These are phyloP conservation scores for Babyrousa celebensis DNA, from an alignment of 2,797 vertebrate genomes.

Conservation along the genomic window DNA sequence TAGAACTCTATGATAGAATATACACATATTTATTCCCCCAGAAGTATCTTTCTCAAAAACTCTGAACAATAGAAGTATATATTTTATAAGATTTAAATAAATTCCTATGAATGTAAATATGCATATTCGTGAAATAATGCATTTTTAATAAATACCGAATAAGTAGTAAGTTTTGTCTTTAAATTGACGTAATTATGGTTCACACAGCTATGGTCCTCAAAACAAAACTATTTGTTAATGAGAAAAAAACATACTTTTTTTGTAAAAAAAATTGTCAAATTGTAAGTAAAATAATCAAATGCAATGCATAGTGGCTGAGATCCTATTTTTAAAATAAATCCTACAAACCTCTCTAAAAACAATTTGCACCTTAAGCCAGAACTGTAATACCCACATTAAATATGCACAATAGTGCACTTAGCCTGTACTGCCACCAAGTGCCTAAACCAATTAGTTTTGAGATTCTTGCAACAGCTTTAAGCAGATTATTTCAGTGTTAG, in stretches of 20 bases:
- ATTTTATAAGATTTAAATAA: slow-evolving; percentile 17
- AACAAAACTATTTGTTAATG: slow-evolving; percentile 48
- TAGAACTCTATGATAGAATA: not conserved
- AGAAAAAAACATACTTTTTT: not conserved
- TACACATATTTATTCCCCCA: not conserved
- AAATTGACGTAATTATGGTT: slow-evolving; percentile 19
- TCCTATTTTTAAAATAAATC: slow-evolving; percentile 51
- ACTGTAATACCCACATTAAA: not conserved
- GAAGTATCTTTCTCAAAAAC: slow-evolving; percentile 17
- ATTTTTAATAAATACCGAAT: slow-evolving; percentile 65
- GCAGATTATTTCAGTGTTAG: not conserved
- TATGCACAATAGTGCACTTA: not conserved
- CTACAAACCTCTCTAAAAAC: slow-evolving; percentile 34
- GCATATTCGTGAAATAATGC: not conserved
- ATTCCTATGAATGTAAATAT: slow-evolving; percentile 11
- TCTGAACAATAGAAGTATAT: not conserved
- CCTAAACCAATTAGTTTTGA: slow-evolving; percentile 68
- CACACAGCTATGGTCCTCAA: not conserved
- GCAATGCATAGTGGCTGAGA: slow-evolving; percentile 27
- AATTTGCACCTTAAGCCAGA: not conserved
- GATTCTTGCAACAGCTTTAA: not conserved
- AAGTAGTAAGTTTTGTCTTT: slow-evolving; percentile 9
- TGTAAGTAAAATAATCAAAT: slow-evolving; percentile 48
- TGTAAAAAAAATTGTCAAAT: not conserved
- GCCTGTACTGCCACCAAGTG: slow-evolving; percentile 71